Evolutionary conservation across 2,797 vertebrate species (phyloP), one percentile per base, ranked within the genome.

Genomic region (Catostomus latipinnis): DNA sequence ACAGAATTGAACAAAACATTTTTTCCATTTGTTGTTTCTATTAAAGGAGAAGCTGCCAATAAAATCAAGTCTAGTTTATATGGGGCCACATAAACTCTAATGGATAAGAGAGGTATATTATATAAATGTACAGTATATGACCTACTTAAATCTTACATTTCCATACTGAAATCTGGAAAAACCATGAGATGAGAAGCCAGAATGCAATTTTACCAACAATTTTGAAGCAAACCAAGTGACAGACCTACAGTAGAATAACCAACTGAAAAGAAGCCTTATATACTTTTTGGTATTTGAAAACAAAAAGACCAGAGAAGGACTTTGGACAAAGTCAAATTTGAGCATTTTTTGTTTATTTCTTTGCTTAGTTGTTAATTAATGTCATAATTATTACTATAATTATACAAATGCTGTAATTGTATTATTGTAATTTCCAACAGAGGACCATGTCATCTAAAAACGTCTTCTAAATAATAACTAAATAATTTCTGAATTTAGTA

Each of bases 401-500:
- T 22, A 22, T 22, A 22, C 22, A 22, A 22, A 22, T 22, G 2
- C 22, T 22, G 22, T 22, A 22, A 22, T 3, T 22, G 6, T 54
- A 54, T 13, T 54, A n/a, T 5, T 54, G 53, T 54, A n/a, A 54
- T 45, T 71, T 56, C 2, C 4, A 34, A 13, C 14, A 50, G 12
- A 68, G 10, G n/a, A 73, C 5, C 50, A 82, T 82, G 71, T 45
- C 53, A 43, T 10, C 18, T 18, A 18, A 18, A 18, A 18, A 18
- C 16, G 16, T 18, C 16, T 18, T 18, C 16, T 18, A 18, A 18
- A 18, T 18, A 18, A 18, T 18, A 18, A 18, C 16, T 18, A 18
- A 76, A 62, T 0, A 13, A 62, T 80, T 34, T 76, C 12, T 73
- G 78, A 80, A 65, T 80, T 80, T 57, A 13, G 62, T 14, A 68